Conservation (phyloP, 2,888 invertebrate species). For the Mythimna albipuncta region DNA sequence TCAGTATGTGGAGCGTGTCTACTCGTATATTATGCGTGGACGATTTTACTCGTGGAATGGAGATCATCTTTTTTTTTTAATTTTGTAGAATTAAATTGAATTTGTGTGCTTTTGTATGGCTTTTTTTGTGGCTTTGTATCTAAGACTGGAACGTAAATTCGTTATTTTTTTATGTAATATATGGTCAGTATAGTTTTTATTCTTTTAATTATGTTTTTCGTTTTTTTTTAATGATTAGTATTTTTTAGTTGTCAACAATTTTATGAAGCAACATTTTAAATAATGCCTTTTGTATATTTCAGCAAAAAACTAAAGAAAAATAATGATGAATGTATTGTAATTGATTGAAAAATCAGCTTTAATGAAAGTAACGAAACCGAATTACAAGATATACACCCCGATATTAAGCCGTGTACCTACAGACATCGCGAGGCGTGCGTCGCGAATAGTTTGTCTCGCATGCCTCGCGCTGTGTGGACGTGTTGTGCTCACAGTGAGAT, state of each 20-base stretch:
- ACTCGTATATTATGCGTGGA: no score
- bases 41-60: no score
- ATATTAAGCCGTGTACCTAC: no score
- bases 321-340: not conserved
- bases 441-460: no score
- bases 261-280: no score
- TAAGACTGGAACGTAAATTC: not conserved
- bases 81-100: not conserved
- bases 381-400: no score
- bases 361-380: not conserved
- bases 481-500: no score
- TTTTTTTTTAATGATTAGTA: not conserved
- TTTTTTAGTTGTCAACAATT: no score
- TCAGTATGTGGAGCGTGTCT: no score
- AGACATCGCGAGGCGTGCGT: no score
- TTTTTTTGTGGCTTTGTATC: not conserved
- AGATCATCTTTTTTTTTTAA: not conserved
- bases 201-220: not conserved
- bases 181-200: not conserved
- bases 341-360: not conserved
- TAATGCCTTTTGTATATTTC: conserved; percentile 16
- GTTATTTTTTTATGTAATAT: not conserved
- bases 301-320: conserved; percentile 11
- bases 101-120: not conserved
- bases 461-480: no score